Base-by-base conservation (phyloP, 2,797 vertebrate genomes). In the Sebastes nivosus region DNA sequence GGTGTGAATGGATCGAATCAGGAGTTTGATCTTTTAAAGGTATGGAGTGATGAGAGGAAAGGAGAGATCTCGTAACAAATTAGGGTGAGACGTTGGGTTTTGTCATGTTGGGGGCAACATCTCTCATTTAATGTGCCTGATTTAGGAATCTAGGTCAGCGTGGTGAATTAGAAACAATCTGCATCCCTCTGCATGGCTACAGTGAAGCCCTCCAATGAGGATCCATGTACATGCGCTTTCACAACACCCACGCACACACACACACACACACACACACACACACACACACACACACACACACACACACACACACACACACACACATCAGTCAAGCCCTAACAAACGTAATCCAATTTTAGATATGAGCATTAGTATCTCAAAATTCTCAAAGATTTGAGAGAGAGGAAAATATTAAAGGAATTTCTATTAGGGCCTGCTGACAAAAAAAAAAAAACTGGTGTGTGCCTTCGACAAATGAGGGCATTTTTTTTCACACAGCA, bases 131-230 rank as follows among this genome's bases (percentile, higher is more conserved):
- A 75, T 79, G 74, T 64, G 84, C 68, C 42, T 75, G 83, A 87
- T 85, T 87, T 83, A 58, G 50, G 85, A 93, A 94, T 93, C 91
- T 94, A 93, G 94, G 93, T 94, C 93, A 94, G 81, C 79, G n/a
- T 83, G 72, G 72, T 90, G 89, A 91, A 92, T 94, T 91, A 90
- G 84, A 88, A 83, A 91, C 85, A 83, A 91, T 93, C 88, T 90
- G 90, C 86, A 88, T 89, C 81, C 75, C 80, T 89, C 91, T 86
- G 84, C 83, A 84, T 89, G 87, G 82, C 90, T 90, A 81, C 87
- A 89, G 87, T 80, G 61, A 80, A 85, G 71, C 79, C 80, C 68
- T 75, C 75, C 84, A 87, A 88, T 81, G 65, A 86, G 65, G 60
- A 82, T 67, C 67, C 80, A 38, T 80, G 79, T 46, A 60, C 81